phyloP scores from a whole-genome alignment of 2,888 invertebrate species.

The Gasteruption jaculator region DNA sequence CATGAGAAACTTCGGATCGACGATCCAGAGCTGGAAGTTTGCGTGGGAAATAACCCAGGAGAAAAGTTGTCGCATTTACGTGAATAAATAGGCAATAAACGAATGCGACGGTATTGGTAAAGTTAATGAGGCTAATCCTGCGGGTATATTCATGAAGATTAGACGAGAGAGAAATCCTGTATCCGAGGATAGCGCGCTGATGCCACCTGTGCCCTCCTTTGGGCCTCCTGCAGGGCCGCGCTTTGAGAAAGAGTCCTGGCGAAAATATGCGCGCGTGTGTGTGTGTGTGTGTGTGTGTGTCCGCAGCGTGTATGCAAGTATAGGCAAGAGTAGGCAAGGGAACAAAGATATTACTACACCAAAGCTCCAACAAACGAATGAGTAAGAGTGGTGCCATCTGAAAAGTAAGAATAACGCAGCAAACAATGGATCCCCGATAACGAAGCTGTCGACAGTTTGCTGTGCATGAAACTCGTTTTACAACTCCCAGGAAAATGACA shows the following conservation, averaged over 20 bases:
- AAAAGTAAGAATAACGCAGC: constrained; percentile 30
- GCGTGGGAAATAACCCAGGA: too few species aligned
- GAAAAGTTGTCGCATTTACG: too few species aligned
- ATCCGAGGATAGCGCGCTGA: constrained; percentile 15
- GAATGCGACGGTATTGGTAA: constrained; percentile 21
- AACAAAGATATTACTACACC: too few species aligned
- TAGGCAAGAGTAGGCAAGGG: too few species aligned
- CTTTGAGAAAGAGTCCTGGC: background rate
- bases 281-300: constrained; percentile 9
- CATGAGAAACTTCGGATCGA: too few species aligned
- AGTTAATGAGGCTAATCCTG: constrained; percentile 49
- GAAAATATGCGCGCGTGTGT: constrained; percentile 9
- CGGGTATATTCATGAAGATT: background rate
- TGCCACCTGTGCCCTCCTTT: constrained; percentile 34
- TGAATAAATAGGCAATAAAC: constrained; percentile 37
- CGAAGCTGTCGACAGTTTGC: constrained; percentile 43
- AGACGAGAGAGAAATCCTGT: constrained; percentile 15
- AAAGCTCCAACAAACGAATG: too few species aligned
- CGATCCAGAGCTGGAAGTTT: too few species aligned
- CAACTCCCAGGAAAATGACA: too few species aligned
- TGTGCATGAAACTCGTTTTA: too few species aligned
- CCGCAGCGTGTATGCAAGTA: too few species aligned
- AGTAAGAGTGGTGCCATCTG: constrained; percentile 2
- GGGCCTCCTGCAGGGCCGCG: constrained; percentile 24
- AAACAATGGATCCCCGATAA: constrained; percentile 44